A percentile compares a stretch with the other conserved stretches of the same genome.
These are phyloP conservation scores for Glareola pratincola DNA, from an alignment of 2,113 vertebrate genomes.

Conservation along the genomic window DNA sequence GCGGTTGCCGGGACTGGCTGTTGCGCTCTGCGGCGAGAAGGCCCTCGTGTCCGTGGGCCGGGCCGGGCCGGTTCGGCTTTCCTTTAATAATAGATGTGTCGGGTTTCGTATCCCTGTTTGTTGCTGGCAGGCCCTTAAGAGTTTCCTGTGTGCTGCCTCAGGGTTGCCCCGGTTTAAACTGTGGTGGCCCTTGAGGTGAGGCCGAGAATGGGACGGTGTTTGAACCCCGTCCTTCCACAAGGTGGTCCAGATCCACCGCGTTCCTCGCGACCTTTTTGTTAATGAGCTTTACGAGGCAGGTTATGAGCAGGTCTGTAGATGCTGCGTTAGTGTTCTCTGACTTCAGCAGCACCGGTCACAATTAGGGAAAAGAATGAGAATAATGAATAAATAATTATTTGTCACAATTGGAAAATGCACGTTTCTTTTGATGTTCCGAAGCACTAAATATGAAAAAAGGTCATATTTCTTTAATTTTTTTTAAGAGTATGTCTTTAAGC, in stretches of 20 bases:
- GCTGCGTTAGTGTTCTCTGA: background rate
- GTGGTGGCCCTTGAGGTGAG: background rate
- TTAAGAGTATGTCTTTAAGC: background rate
- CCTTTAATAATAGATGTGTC: background rate
- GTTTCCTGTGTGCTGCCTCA: background rate
- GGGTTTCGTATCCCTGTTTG: background rate
- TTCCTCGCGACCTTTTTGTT: background rate
- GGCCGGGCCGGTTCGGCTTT: too few relatives aligned
- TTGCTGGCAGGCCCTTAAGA: background rate
- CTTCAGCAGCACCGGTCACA: background rate
- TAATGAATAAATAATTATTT: background rate
- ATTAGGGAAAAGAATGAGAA: too few relatives aligned
- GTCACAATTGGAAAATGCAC: background rate
- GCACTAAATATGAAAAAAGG: fast-evolving
- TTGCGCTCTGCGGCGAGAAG: background rate
- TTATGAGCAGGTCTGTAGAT: fast-evolving
- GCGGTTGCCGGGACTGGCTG: fast-evolving
- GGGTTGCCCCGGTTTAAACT: fast-evolving
- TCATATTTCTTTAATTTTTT: fast-evolving
- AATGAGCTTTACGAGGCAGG: background rate
- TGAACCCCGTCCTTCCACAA: fast-evolving
- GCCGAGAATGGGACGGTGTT: background rate
- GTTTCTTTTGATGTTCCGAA: background rate
- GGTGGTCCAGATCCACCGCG: fast-evolving
- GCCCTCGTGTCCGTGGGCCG: too few relatives aligned